Evolutionary conservation across 1,140 invertebrate genomes (phyloP), one percentile per base, ranked within the genome.

Genomic region (Drosophila aff.): DNA sequence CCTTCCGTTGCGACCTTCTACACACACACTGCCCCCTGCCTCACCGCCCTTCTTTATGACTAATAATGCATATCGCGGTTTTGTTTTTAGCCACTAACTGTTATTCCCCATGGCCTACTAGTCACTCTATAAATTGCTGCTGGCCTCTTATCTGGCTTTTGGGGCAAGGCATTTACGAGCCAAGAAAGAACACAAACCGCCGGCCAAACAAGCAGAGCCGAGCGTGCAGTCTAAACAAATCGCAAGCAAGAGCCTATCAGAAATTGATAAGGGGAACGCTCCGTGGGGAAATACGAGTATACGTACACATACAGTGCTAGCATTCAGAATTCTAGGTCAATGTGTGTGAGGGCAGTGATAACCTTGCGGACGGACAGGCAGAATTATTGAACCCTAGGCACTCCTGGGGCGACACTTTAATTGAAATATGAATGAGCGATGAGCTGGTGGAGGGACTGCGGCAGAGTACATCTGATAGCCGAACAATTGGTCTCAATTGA

Each of bases 401-500:
- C 69, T 62, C 67, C 55, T 38, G 77, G 79, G 67, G 50, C 49
- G 52, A 33, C 49, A 60, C 53, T 74, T 79, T 85, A 84, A 86
- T 86, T 86, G 80, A 89, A 83, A 82, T 69, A 74, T 74, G 68
- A 73, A 74, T 82, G 76, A 74, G 43, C 76, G 82, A 82, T 82
- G 65, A 63, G 62, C 62, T 44, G 44, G 46, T n/a, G 11, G 31
- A 31, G 9, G 31, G 31, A 33, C 31, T 36, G 33, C 36, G 28
- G 10, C 33, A 68, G 53, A 61, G 52, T 53, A 67, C 47, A 69
- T 71, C 76, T 84, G 66, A 80, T 68, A 50, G 62, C 55, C 36
- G 68, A 84, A 87, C 85, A 87, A 90, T 84, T 84, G 81, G 68
- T 64, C 68, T 78, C 84, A 87, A 87, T 87, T 87, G 81, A 89